A percentile compares a stretch with the other conserved stretches of the same genome.
These are phyloP conservation scores for Pimpla rufipes DNA, from an alignment of 2,888 invertebrate genomes.

Conservation along the genomic window DNA sequence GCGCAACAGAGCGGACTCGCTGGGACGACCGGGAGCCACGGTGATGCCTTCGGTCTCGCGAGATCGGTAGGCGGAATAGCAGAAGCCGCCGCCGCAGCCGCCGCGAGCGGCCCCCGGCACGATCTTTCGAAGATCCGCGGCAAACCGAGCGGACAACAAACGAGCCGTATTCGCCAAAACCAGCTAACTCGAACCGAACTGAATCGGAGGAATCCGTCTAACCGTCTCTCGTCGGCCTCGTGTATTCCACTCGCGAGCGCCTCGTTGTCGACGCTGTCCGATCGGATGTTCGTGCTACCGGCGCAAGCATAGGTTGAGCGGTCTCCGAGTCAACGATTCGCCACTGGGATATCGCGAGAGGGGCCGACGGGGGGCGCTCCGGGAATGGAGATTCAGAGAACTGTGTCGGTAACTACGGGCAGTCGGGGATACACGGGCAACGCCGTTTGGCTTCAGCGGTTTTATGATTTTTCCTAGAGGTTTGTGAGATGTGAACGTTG, in stretches of 20 bases:
- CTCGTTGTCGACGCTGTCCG: constrained; percentile 35
- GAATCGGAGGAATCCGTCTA: constrained; percentile 80
- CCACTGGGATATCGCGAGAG: background rate
- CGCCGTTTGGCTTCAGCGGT: background rate
- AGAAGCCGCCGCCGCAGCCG: constrained; percentile 60
- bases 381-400: background rate
- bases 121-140: constrained; percentile 51
- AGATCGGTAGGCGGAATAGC: constrained; percentile 35
- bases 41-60: background rate
- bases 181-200: constrained; percentile 82
- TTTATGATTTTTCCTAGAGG: too few relatives aligned
- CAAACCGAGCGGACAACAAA: constrained; percentile 78
- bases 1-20: constrained; percentile 9
- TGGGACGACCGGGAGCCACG: background rate
- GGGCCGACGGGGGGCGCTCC: background rate
- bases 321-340: background rate
- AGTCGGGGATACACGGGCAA: too few relatives aligned
- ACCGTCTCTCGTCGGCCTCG: constrained; percentile 12
- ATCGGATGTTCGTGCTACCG: constrained; percentile 23
- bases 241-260: constrained; percentile 17
- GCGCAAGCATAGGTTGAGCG: background rate
- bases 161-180: constrained; percentile 83
- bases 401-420: background rate
- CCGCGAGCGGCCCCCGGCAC: constrained; percentile 54
- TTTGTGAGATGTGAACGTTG: background rate